phyloP scores from a whole-genome alignment of 2,888 invertebrate genomes.

The Latrodectus hesperus region DNA sequence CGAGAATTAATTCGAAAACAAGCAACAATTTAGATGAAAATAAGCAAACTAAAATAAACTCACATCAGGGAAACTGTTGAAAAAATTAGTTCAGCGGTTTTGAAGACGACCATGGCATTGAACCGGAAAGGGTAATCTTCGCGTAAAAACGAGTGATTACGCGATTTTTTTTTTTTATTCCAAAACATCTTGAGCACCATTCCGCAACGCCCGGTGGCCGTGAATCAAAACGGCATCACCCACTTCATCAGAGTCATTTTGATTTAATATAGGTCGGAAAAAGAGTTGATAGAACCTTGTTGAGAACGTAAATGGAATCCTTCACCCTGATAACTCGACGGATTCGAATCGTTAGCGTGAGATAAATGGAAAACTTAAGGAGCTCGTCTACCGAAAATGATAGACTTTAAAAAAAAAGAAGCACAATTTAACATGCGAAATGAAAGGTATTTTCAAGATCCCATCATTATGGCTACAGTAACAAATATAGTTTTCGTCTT shows the following conservation, averaged over 20 bases:
- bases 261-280: constrained; percentile 30
- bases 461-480: no score
- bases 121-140: constrained; percentile 36
- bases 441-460: no score
- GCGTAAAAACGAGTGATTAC: constrained; percentile 25
- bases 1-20: no score
- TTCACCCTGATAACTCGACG: not conserved
- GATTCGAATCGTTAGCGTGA: not conserved
- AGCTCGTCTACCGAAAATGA: not conserved
- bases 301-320: constrained; percentile 13
- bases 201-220: constrained; percentile 15
- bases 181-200: constrained; percentile 10
- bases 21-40: no score
- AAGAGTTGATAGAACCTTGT: not conserved
- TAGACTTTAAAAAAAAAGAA: not conserved
- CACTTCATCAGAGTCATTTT: constrained; percentile 5
- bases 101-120: constrained; percentile 13
- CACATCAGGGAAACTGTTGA: no score
- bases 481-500: no score
- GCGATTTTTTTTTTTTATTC: constrained; percentile 8
- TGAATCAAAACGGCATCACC: constrained; percentile 22
- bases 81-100: constrained; percentile 23
- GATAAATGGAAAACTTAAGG: not conserved
- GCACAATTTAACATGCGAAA: not conserved
- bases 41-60: no score